phyloP scores from a whole-genome alignment of 2,113 vertebrate genomes.

The Lamprotornis superbus region DNA sequence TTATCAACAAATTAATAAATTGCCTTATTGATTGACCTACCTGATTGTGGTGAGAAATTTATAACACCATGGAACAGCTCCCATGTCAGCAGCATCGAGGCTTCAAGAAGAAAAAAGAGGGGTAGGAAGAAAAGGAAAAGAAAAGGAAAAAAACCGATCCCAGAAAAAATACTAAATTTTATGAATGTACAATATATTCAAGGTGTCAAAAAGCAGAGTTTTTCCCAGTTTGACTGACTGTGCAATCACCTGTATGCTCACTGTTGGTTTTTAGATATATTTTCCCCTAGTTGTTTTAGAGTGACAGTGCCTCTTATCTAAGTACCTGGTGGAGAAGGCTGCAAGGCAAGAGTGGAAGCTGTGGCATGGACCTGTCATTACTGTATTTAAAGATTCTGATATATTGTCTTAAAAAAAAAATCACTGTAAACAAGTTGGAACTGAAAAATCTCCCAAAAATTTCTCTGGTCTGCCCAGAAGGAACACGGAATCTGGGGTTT shows the following conservation, averaged over 20 bases:
- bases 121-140: fast-evolving
- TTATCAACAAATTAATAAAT: no score
- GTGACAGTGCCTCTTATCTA: background rate
- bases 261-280: background rate
- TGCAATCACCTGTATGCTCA: background rate
- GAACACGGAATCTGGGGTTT: background rate
- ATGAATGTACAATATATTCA: background rate
- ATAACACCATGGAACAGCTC: background rate
- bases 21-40: no score
- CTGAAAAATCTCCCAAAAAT: background rate
- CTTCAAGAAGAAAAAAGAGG: background rate
- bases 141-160: no score
- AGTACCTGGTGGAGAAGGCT: background rate
- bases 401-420: background rate
- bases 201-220: background rate
- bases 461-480: background rate
- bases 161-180: background rate
- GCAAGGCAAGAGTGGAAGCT: background rate
- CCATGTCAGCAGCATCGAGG: background rate
- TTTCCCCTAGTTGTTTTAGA: background rate
- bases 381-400: background rate
- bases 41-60: no score
- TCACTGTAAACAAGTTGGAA: background rate
- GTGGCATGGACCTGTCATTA: background rate
- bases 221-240: slow-evolving; percentile 15